Percentiles rank a stretch among this genome's conserved stretches.
These are phyloP conservation scores for Phoxinus phoxinus DNA, from an alignment of 2,113 vertebrate species.

Conservation along the genomic window DNA sequence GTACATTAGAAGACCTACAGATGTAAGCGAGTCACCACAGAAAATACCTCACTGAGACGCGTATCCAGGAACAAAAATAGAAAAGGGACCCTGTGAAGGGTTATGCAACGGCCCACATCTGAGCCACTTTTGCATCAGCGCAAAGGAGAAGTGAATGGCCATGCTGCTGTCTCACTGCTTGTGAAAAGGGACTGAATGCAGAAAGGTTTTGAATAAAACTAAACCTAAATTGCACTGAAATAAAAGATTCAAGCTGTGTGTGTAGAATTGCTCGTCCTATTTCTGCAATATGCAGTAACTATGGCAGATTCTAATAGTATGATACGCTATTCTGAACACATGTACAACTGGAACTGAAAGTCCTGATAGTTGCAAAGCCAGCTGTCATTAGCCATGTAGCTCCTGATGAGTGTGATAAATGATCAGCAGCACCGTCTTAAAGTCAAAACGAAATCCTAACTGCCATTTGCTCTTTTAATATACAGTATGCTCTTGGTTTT, in stretches of 20 bases:
- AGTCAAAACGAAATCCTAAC: neutral
- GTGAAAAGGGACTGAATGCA: neutral
- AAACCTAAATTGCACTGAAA: neutral
- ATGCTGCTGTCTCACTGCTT: neutral
- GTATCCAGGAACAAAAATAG: constrained; percentile 99
- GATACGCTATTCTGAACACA: neutral
- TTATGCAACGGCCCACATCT: constrained; percentile 98
- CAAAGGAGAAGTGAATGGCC: constrained; percentile 67
- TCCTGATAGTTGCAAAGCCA: neutral
- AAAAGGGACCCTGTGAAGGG: constrained; percentile 97
- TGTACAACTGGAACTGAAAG: neutral
- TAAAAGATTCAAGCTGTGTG: neutral
- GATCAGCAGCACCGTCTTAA: neutral
- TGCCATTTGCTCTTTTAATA: neutral
- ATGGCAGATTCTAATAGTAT: neutral
- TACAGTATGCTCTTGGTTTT: neutral
- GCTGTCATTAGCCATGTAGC: neutral
- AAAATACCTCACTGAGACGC: constrained; percentile 99
- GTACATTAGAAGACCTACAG: constrained; percentile 97
- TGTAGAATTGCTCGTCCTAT: neutral
- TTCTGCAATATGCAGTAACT: neutral
- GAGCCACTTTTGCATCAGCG: constrained; percentile 83
- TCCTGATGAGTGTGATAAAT: neutral
- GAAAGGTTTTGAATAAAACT: neutral
- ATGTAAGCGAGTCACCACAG: constrained; percentile 99